Evolutionary conservation across 2,113 vertebrate species (phyloP), one percentile per base, ranked within the genome.

Genomic region (Pogonocichla stellata): DNA sequence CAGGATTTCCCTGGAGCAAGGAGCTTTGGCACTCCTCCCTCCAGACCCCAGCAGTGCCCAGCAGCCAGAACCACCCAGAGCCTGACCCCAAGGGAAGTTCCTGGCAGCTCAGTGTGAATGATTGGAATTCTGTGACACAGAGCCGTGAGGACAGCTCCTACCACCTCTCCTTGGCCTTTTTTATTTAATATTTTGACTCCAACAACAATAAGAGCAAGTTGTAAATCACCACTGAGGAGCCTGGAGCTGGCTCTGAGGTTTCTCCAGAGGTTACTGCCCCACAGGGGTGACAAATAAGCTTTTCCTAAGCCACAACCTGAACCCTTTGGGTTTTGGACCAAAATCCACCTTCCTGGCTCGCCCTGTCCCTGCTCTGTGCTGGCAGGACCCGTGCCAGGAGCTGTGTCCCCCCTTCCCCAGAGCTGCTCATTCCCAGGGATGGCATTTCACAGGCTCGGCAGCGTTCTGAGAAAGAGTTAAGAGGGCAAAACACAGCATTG

Each of bases 391-490:
- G 0, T 1, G 1, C 70, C 8, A 14, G 82, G 34, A 74, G 24
- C 57, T 10, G 29, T 3, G 14, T 36, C 29, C 65, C 54, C 33
- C 1, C 60, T 61, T 42, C 77, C 50, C 82, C 1, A 0, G 64
- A 17, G 84, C 90, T 71, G 66, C 34, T 88, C 72, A 4, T 56
- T 86, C 75, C 73, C 34, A 1, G 58, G 51, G 80, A 19, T 80
- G 88, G 77, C 43, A 79, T 96, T 82, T 19, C 66, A 71, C 26
- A 36, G 53, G 11, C 60, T 31, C 5, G 9, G 2, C 72, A 40
- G 48, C 45, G 36, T 58, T 79, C 95, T 93, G 96, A 95, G 95
- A 97, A 97, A 90, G 86, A 95, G 94, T 94, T 93, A 93, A 93
- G 90, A 93, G 84, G 81, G 81, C 84, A 92, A 96, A 96, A 57